Conservation (phyloP, 2,797 vertebrate genomes). For the Poeciliopsis gracilis region DNA sequence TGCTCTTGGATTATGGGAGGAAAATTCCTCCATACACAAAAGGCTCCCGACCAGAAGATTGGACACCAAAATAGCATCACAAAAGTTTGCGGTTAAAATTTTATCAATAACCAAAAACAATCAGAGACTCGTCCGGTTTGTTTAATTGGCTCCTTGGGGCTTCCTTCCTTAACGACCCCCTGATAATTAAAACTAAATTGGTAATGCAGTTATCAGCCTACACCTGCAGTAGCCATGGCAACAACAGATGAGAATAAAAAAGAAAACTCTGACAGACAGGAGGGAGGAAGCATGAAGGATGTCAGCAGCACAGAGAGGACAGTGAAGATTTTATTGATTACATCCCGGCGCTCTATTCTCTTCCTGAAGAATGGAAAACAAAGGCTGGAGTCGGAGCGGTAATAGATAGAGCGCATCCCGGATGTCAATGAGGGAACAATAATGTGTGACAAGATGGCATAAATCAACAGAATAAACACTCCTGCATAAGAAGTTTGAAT, state of each 20-base stretch:
- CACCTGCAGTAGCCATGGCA: constrained; percentile 71
- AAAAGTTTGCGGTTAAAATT: constrained; percentile 19
- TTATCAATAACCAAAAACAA: constrained; percentile 23
- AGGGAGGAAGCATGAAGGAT: constrained; percentile 41
- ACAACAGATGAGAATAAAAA: constrained; percentile 41
- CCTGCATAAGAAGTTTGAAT: background rate
- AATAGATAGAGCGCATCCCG: background rate
- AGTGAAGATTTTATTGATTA: constrained; percentile 25
- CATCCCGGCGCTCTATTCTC: constrained; percentile 15
- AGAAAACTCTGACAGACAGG: constrained; percentile 38
- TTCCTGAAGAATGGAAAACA: constrained; percentile 5
- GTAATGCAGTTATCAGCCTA: constrained; percentile 67
- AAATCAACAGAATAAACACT: constrained; percentile 1
- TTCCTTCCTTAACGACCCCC: constrained; percentile 60
- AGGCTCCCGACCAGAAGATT: no score
- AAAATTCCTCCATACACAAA: no score
- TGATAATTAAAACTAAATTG: constrained; percentile 74
- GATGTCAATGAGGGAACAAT: constrained; percentile 7
- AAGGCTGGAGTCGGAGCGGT: constrained; percentile 15
- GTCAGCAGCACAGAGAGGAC: constrained; percentile 14
- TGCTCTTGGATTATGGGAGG: no score
- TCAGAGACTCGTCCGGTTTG: constrained; percentile 18
- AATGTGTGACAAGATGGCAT: constrained; percentile 3
- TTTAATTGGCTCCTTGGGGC: constrained; percentile 65
- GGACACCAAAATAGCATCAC: background rate